Evolutionary conservation across 2,888 invertebrate genomes (phyloP).

Genomic region (Ceriagrion tenellum): DNA sequence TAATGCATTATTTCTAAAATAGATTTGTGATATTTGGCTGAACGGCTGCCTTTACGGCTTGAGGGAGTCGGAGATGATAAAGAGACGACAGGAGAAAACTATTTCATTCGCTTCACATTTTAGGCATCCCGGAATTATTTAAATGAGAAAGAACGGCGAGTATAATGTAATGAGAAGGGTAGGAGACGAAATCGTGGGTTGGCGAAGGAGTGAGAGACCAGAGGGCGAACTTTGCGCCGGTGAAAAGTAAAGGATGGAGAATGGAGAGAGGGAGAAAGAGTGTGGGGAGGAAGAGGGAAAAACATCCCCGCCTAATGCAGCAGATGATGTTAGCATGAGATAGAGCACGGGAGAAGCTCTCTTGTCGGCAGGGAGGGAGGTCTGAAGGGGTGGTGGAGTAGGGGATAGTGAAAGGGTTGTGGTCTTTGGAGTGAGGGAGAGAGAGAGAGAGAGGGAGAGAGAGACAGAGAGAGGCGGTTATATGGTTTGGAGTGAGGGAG

Average conservation of each 20-base stretch:
- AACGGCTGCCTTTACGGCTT: not conserved
- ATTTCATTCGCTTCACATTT: not conserved
- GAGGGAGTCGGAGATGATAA: not conserved
- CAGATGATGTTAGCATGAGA: slow-evolving; percentile 29
- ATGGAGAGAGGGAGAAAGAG: not conserved
- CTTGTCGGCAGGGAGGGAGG: not conserved
- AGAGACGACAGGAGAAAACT: not conserved
- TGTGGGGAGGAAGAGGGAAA: not conserved
- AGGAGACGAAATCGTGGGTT: not conserved
- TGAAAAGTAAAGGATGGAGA: not conserved
- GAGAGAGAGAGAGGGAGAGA: not conserved
- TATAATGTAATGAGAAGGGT: not conserved
- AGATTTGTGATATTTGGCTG: not conserved
- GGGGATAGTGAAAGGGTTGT: slow-evolving; percentile 15
- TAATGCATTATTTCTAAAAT: no score
- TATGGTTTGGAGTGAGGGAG: no score
- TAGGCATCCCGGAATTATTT: not conserved
- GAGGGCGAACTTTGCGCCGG: not conserved
- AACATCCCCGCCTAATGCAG: not conserved
- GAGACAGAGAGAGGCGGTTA: no score
- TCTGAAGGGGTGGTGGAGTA: not conserved
- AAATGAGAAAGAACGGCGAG: not conserved
- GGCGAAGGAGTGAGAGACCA: not conserved
- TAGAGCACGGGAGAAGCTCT: not conserved
- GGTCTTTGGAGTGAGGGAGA: not conserved